Conservation (phyloP, 1,140 invertebrate genomes). For the Pseudobourletiella spinata region DNA sequence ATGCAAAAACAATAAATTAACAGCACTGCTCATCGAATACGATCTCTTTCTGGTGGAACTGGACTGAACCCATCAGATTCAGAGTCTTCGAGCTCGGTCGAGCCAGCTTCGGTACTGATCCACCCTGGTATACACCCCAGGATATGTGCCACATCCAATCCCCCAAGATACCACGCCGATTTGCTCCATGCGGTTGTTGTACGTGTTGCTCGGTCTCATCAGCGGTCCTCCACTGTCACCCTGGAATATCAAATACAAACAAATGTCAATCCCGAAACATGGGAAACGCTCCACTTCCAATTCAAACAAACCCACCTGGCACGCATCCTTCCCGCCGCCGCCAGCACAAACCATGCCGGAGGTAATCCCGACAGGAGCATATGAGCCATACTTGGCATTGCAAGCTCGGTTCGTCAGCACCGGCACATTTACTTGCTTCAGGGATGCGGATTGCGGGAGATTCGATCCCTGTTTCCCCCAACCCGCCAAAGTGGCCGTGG, state of each 20-base stretch:
- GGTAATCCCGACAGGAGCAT: conserved; percentile 78
- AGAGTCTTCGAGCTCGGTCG: conserved; percentile 4
- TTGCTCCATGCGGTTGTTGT: conserved; percentile 45
- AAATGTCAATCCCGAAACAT: too few species aligned
- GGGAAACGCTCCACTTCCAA: conserved; percentile 57
- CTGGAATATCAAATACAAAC: too few species aligned
- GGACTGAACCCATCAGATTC: too few species aligned
- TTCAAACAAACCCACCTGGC: conserved; percentile 54
- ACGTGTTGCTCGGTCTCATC: conserved; percentile 55
- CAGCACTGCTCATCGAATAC: too few species aligned
- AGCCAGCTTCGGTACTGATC: conserved; percentile 11
- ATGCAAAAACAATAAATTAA: too few species aligned
- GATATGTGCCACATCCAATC: too few species aligned
- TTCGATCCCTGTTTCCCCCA: conserved; percentile 15
- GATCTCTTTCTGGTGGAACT: too few species aligned
- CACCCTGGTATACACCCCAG: conserved; percentile 18
- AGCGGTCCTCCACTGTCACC: conserved; percentile 86
- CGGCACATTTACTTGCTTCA: conserved; percentile 73
- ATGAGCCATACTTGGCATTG: conserved; percentile 63
- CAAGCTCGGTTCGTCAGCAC: conserved; percentile 74
- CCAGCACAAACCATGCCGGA: conserved; percentile 80
- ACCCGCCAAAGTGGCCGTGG: conserved; percentile 4
- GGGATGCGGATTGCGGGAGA: conserved; percentile 17
- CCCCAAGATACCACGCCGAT: conserved; percentile 31
- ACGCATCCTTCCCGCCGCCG: conserved; percentile 69